phyloP scores from a whole-genome alignment of 1,140 invertebrate species.

The Oncopodura yosiiana region DNA sequence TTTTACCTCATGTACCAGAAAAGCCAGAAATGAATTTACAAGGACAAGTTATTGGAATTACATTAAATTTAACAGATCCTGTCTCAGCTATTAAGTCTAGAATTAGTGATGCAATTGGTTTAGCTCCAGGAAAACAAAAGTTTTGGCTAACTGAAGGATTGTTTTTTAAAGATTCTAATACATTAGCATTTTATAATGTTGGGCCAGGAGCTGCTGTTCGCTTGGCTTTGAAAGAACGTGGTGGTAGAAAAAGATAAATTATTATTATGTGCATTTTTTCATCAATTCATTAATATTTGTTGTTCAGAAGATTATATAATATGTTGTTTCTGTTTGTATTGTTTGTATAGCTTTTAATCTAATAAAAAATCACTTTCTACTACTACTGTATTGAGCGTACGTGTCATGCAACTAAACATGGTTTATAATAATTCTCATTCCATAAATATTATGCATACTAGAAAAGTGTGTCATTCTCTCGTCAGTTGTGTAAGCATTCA shows the following conservation, averaged over 20 bases:
- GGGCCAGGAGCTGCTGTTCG: conserved; percentile 69
- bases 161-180: conserved; percentile 95
- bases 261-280: no score
- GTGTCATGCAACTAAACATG: no score
- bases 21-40: conserved; percentile 94
- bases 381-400: no score
- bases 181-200: conserved; percentile 92
- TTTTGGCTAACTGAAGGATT: conserved; percentile 87
- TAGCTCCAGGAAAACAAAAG: conserved; percentile 98
- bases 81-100: conserved; percentile 79
- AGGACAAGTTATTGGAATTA: conserved; percentile 74
- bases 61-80: conserved; percentile 66
- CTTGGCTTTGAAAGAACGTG: conserved; percentile 90
- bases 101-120: conserved; percentile 76
- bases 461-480: no score
- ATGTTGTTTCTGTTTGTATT: no score
- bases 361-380: no score
- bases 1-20: conserved; percentile 67
- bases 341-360: no score
- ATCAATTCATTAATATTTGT: no score
- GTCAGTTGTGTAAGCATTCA: no score
- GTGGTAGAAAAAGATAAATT: conserved; percentile 89
- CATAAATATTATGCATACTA: no score
- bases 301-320: no score
- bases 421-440: no score